Evolutionary conservation across 2,113 vertebrate species (phyloP).

Genomic region (Hypanus sabinus): DNA sequence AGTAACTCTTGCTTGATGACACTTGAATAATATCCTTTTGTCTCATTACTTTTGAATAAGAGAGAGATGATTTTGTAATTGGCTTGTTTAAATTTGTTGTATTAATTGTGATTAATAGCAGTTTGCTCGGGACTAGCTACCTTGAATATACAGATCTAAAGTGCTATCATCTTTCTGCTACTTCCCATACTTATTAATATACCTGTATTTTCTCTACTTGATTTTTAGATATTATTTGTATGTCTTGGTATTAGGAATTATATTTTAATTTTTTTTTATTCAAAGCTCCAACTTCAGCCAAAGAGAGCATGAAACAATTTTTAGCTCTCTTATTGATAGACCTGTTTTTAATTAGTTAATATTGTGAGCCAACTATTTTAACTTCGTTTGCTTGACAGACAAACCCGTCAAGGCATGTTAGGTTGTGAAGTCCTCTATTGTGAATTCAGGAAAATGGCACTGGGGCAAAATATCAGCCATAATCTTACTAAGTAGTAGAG

Average conservation of each 20-base stretch:
- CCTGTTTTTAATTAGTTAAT: background rate
- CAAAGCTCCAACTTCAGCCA: background rate
- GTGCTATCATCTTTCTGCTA: background rate
- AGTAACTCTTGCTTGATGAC: background rate
- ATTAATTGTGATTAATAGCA: background rate
- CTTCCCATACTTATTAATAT: too few species aligned
- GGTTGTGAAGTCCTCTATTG: background rate
- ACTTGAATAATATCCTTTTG: background rate
- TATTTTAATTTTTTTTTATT: background rate
- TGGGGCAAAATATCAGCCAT: too few species aligned
- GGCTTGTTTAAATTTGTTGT: background rate
- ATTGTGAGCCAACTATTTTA: background rate
- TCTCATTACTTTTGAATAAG: background rate
- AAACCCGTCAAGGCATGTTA: background rate
- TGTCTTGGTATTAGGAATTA: background rate
- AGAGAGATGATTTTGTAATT: background rate
- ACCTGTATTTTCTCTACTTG: background rate
- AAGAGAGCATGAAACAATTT: background rate
- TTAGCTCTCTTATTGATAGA: background rate
- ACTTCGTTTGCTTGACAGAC: background rate
- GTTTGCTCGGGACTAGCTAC: background rate
- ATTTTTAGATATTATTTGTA: background rate
- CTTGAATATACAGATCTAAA: background rate
- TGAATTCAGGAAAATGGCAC: background rate
- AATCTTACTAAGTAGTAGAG: too few species aligned